These are phyloP conservation scores for Pherbina coryleti DNA, from an alignment of 2,888 invertebrate genomes.

Conservation along the genomic window DNA sequence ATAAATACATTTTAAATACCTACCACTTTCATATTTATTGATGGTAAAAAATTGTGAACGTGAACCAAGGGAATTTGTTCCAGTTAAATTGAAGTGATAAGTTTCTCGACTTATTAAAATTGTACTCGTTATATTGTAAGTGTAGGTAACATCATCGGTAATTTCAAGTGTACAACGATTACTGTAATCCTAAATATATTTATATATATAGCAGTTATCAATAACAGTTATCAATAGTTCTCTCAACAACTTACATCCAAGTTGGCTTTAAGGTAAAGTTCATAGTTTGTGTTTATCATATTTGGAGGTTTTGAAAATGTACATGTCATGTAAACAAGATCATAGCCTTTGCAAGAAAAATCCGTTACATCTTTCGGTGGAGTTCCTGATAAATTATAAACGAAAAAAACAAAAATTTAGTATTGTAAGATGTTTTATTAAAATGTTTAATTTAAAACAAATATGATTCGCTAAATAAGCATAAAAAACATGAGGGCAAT, in stretches of 20 bases:
- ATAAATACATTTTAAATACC: slow-evolving; percentile 31
- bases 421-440: background rate
- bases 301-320: slow-evolving; percentile 76
- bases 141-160: slow-evolving; percentile 20
- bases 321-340: slow-evolving; percentile 80
- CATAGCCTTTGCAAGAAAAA: slow-evolving; percentile 79
- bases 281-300: slow-evolving; percentile 72
- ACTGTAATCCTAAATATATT: slow-evolving; percentile 35
- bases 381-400: slow-evolving; percentile 64
- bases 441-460: background rate
- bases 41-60: slow-evolving; percentile 72
- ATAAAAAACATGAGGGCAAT: too few relatives aligned
- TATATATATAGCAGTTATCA: background rate
- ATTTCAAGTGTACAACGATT: slow-evolving; percentile 40
- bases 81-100: slow-evolving; percentile 38
- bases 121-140: slow-evolving; percentile 41
- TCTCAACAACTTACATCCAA: slow-evolving; percentile 45
- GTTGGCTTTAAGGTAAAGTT: slow-evolving; percentile 65
- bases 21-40: slow-evolving; percentile 71
- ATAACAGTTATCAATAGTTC: background rate
- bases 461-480: background rate
- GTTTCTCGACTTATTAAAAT: slow-evolving; percentile 14
- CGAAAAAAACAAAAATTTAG: background rate
- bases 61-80: slow-evolving; percentile 74
- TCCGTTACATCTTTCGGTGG: slow-evolving; percentile 76